Evolutionary conservation across 2,797 vertebrate genomes (phyloP).

Genomic region (Dendrocincla fuliginosa): DNA sequence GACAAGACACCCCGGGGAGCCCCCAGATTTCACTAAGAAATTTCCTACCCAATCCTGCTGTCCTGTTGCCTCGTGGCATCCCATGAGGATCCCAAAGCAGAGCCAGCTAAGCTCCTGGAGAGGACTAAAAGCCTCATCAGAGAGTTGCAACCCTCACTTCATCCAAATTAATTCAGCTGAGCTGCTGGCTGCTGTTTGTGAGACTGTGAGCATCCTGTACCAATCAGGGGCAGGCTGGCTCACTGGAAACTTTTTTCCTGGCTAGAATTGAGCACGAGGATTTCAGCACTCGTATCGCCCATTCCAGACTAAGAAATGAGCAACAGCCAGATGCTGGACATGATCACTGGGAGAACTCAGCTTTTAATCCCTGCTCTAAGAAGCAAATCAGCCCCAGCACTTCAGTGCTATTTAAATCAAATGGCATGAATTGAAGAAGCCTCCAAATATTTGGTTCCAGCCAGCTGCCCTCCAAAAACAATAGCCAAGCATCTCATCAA

Average conservation of each 20-base stretch:
- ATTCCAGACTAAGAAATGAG: neutral
- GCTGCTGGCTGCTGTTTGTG: neutral
- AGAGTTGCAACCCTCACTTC: neutral
- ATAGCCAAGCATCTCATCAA: slow-evolving; percentile 14
- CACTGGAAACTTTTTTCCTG: neutral
- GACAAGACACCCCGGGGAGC: neutral
- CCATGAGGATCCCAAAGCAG: rapidly evolving
- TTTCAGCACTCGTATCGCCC: neutral
- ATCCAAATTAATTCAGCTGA: neutral
- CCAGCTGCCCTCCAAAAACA: neutral
- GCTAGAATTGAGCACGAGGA: neutral
- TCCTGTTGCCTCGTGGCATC: rapidly evolving
- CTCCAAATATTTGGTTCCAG: neutral
- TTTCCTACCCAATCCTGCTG: neutral
- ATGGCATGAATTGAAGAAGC: neutral
- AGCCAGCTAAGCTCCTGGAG: neutral
- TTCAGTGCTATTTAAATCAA: neutral
- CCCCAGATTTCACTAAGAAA: neutral
- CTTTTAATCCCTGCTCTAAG: neutral
- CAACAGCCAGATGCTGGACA: neutral
- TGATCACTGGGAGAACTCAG: neutral
- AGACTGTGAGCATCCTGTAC: neutral
- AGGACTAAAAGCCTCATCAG: neutral
- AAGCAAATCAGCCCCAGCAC: neutral
- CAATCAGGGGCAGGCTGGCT: neutral